Conservation (phyloP, 2,888 invertebrate genomes). For the Cataglyphis altisquamis region DNA sequence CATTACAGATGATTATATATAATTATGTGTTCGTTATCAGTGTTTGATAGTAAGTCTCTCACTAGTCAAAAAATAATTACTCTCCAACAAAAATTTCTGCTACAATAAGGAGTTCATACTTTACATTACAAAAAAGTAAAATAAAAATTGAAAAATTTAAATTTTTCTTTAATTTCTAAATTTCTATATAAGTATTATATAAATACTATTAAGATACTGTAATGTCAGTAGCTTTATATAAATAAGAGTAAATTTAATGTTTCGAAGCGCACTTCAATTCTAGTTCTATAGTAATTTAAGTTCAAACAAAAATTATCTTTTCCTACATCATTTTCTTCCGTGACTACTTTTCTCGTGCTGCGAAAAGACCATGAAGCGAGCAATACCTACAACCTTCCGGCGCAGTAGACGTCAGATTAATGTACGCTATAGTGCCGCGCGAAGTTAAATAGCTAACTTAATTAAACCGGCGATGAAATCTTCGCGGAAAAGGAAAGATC, state of each 20-base stretch:
- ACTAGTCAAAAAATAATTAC: slow-evolving; percentile 1
- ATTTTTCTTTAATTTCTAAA: background rate
- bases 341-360: slow-evolving; percentile 5
- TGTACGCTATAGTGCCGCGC: slow-evolving; percentile 23
- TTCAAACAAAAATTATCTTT: background rate
- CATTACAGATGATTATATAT: background rate
- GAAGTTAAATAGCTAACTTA: slow-evolving; percentile 31
- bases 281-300: background rate
- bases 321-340: slow-evolving; percentile 19
- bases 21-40: background rate
- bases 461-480: slow-evolving; percentile 45
- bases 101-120: background rate
- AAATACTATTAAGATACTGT: background rate
- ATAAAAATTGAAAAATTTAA: background rate
- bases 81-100: background rate
- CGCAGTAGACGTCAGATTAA: slow-evolving; percentile 43
- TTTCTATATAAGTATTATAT: background rate
- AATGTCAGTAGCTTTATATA: background rate
- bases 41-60: background rate
- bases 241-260: background rate
- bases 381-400: slow-evolving; percentile 16
- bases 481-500: slow-evolving; percentile 37
- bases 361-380: background rate
- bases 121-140: background rate
- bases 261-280: background rate